These are phyloP conservation scores for Malurus splendens DNA, from an alignment of 2,797 vertebrate genomes.

Conservation along the genomic window DNA sequence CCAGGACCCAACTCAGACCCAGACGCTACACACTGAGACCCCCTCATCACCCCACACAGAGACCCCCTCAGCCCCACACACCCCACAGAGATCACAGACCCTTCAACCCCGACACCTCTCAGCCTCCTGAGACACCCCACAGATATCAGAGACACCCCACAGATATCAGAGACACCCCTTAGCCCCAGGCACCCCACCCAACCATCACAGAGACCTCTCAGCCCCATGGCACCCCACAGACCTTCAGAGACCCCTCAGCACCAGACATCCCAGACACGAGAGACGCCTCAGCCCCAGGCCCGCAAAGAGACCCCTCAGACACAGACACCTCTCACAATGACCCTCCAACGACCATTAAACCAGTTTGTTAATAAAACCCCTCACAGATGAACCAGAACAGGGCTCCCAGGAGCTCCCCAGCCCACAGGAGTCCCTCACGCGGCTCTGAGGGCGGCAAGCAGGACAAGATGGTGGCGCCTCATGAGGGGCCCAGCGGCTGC, in stretches of 20 bases:
- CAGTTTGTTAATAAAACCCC: neutral
- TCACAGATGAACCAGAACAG: fast-evolving
- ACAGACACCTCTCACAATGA: neutral
- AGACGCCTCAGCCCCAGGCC: neutral
- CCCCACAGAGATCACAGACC: neutral
- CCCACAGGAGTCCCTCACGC: fast-evolving
- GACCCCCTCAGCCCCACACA: neutral
- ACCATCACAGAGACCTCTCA: no score
- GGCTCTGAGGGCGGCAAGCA: neutral
- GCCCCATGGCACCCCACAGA: neutral
- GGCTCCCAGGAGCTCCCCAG: no score
- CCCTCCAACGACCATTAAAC: neutral
- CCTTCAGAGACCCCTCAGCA: neutral
- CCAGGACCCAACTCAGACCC: fast-evolving
- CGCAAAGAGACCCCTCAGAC: no score
- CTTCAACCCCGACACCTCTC: neutral
- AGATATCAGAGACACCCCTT: neutral
- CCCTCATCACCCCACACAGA: neutral
- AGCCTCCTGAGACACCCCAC: neutral
- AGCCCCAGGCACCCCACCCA: fast-evolving
- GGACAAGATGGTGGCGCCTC: fast-evolving
- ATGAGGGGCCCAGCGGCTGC: fast-evolving
- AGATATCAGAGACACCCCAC: neutral
- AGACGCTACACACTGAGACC: neutral
- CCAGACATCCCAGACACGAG: neutral